Percentiles rank a stretch among this genome's conserved stretches.
Conservation (phyloP, 2,797 vertebrate species). For the Nannoperca obscura region DNA sequence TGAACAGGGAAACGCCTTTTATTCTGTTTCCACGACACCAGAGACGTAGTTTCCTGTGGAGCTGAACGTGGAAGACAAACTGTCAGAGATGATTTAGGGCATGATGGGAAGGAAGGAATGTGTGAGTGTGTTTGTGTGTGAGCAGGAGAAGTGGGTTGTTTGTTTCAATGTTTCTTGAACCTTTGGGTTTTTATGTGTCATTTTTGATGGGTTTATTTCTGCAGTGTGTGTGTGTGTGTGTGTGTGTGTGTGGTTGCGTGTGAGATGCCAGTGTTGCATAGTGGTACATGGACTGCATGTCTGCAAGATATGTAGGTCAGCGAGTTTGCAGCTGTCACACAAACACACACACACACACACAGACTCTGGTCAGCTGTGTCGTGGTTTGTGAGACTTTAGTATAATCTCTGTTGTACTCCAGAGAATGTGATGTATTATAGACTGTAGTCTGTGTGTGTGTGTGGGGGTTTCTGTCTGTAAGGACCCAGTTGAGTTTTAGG, state of each 20-base stretch:
- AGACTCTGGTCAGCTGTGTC: conserved; percentile 28
- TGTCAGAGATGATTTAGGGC: conserved; percentile 60
- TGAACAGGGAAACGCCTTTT: conserved; percentile 19
- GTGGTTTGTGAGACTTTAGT: conserved; percentile 22
- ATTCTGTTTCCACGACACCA: conserved; percentile 1
- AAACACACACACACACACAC: conserved; percentile 1
- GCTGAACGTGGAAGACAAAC: conserved; percentile 39
- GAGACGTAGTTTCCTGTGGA: conserved; percentile 30
- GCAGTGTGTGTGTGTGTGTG: background rate
- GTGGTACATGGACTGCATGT: conserved; percentile 24
- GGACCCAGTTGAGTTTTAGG: background rate
- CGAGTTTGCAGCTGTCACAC: conserved; percentile 68
- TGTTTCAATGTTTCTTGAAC: conserved; percentile 35
- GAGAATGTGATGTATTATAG: conserved; percentile 37
- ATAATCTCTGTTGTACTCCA: conserved; percentile 33
- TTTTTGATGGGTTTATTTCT: background rate
- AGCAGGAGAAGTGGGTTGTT: background rate
- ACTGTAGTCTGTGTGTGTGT: background rate
- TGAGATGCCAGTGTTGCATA: conserved; percentile 5
- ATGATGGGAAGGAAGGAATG: conserved; percentile 34
- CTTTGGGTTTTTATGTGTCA: background rate
- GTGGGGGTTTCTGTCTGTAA: background rate
- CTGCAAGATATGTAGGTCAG: conserved; percentile 73
- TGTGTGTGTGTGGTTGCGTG: conserved; percentile 1
- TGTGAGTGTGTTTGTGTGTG: conserved; percentile 26